Evolutionary conservation across 2,888 invertebrate species (phyloP).

Genomic region (Petrolisthes manimaculis): DNA sequence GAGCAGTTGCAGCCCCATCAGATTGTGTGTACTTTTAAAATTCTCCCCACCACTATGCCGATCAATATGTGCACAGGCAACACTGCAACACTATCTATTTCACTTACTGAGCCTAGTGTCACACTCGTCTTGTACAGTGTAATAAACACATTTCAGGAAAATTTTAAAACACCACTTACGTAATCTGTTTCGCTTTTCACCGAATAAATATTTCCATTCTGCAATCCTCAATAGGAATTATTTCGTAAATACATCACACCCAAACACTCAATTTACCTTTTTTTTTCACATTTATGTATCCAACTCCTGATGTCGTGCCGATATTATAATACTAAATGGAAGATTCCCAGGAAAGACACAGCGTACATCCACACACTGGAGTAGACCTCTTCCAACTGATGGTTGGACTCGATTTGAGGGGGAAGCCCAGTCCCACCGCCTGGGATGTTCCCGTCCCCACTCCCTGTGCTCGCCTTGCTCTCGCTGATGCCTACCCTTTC

Average conservation of each 20-base stretch:
- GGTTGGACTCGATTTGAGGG: slow-evolving; percentile 25
- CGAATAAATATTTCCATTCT: background rate
- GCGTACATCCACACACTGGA: slow-evolving; percentile 19
- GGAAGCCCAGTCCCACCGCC: slow-evolving; percentile 49
- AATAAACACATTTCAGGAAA: too few species aligned
- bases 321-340: slow-evolving; percentile 21
- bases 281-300: background rate
- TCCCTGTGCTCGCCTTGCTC: slow-evolving; percentile 35
- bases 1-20: too few species aligned
- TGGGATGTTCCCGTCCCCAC: slow-evolving; percentile 45
- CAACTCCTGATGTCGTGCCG: slow-evolving; percentile 20
- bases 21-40: too few species aligned
- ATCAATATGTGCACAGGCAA: too few species aligned
- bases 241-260: background rate
- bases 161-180: too few species aligned
- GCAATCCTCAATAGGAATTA: background rate
- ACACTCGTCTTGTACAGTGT: too few species aligned
- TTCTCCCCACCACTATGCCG: too few species aligned
- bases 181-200: too few species aligned
- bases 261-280: slow-evolving; percentile 31
- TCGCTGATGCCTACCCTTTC: background rate
- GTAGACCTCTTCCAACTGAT: slow-evolving; percentile 39
- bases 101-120: too few species aligned
- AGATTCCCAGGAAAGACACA: background rate
- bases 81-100: too few species aligned